Conservation (phyloP, 2,113 vertebrate genomes). For the Lanius ludovicianus region DNA sequence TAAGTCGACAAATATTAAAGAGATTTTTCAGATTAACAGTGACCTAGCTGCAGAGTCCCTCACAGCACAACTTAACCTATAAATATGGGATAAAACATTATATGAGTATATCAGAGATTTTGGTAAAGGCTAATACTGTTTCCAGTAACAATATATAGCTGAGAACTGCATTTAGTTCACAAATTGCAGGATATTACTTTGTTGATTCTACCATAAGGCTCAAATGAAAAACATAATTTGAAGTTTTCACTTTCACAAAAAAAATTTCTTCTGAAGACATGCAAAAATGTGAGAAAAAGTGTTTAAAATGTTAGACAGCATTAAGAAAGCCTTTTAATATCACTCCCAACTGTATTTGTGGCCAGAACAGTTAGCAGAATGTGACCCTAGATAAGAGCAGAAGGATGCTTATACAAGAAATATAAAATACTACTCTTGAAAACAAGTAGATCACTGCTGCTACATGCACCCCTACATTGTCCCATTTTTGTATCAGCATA, state of each 20-base stretch:
- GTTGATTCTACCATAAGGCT: not conserved
- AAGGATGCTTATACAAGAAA: not conserved
- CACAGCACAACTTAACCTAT: not conserved
- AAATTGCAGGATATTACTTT: not conserved
- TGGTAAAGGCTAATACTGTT: not conserved
- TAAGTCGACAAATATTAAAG: not conserved
- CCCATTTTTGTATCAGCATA: not conserved
- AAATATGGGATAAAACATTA: not conserved
- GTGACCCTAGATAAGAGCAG: not conserved
- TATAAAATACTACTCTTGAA: not conserved
- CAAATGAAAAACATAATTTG: not conserved
- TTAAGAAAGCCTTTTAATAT: not conserved
- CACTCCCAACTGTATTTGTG: not conserved
- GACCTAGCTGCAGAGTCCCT: not conserved
- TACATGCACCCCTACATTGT: not conserved
- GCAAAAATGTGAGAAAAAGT: not conserved
- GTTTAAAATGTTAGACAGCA: not conserved
- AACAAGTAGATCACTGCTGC: not conserved
- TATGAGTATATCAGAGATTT: not conserved
- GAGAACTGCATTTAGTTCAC: not conserved
- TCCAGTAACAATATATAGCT: not conserved
- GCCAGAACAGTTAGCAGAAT: not conserved
- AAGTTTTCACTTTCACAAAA: not conserved
- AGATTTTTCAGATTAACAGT: constrained; percentile 6
- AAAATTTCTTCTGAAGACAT: not conserved